Conservation (phyloP, 2,797 vertebrate genomes). For the Paratrypauchen microcephalus region DNA sequence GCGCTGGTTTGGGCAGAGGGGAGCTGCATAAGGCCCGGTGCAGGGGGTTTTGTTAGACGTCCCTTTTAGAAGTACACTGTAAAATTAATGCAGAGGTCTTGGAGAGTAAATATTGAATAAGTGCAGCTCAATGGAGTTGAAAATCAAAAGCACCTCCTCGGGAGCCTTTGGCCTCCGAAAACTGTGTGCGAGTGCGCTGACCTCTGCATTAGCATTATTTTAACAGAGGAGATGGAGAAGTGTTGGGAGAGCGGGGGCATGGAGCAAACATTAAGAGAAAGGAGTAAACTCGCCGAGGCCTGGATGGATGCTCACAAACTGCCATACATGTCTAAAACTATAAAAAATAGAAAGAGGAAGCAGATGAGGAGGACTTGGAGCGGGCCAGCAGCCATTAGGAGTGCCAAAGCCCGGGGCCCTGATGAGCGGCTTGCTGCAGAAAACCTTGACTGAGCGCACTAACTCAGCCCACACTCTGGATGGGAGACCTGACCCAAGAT, state of each 20-base stretch:
- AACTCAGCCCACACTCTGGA: conserved; percentile 72
- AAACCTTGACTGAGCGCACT: conserved; percentile 70
- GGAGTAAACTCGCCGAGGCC: conserved; percentile 54
- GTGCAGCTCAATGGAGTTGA: conserved; percentile 73
- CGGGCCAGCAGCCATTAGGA: conserved; percentile 62
- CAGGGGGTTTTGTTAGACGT: conserved; percentile 45
- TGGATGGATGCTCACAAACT: conserved; percentile 46
- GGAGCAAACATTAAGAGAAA: conserved; percentile 37
- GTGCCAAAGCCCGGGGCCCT: conserved; percentile 72
- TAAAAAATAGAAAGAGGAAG: conserved; percentile 33
- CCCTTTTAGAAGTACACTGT: conserved; percentile 65
- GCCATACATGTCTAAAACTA: conserved; percentile 39
- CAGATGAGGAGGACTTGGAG: conserved; percentile 55
- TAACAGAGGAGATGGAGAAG: conserved; percentile 63
- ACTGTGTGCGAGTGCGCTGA: conserved; percentile 64
- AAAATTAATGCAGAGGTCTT: conserved; percentile 78
- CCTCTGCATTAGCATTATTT: conserved; percentile 80
- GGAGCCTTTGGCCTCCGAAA: conserved; percentile 73
- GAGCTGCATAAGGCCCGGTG: conserved; percentile 56
- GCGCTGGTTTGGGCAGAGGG: conserved; percentile 41
- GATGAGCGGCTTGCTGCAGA: conserved; percentile 59
- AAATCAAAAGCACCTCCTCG: conserved; percentile 75
- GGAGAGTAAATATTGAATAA: conserved; percentile 80
- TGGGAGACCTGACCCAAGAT: conserved; percentile 68
- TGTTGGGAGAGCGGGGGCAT: conserved; percentile 42